Evolutionary conservation across 2,888 invertebrate genomes (phyloP).

Genomic region (Drosophila robusta): DNA sequence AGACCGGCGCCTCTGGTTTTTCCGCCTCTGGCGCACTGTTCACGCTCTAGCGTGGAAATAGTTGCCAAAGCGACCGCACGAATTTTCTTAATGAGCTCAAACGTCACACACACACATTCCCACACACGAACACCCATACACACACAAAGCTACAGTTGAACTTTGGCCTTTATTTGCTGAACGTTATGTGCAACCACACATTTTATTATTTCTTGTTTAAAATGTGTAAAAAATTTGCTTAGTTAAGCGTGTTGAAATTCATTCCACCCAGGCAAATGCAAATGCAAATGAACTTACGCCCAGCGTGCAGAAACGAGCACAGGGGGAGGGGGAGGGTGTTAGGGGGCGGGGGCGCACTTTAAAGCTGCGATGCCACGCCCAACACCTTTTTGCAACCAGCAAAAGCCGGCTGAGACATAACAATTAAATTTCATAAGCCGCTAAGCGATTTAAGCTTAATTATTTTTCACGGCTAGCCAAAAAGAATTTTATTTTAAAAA

Average conservation of each 20-base stretch:
- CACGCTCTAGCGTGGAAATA: slow-evolving; percentile 46
- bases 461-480: slow-evolving; percentile 51
- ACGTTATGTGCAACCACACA: slow-evolving; percentile 44
- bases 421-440: slow-evolving; percentile 71
- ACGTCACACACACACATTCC: slow-evolving; percentile 34
- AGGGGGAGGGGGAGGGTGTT: too few species aligned
- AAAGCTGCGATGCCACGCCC: slow-evolving; percentile 36
- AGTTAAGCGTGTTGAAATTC: slow-evolving; percentile 56
- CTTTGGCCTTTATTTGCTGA: slow-evolving; percentile 52
- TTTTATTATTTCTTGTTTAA: slow-evolving; percentile 47
- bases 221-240: slow-evolving; percentile 59
- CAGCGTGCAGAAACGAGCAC: slow-evolving; percentile 15
- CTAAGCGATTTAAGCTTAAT: slow-evolving; percentile 63
- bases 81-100: slow-evolving; percentile 72
- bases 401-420: slow-evolving; percentile 43
- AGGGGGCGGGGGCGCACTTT: slow-evolving; percentile 29
- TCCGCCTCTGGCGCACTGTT: slow-evolving; percentile 2
- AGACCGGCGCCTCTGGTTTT: slow-evolving; percentile 17
- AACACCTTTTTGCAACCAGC: not conserved
- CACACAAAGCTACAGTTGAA: slow-evolving; percentile 17
- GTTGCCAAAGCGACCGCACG: slow-evolving; percentile 68
- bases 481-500: not conserved
- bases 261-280: slow-evolving; percentile 30
- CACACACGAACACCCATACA: slow-evolving; percentile 3
- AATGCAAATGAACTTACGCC: slow-evolving; percentile 40